Percentiles rank a stretch among this genome's conserved stretches.
Conservation (phyloP, 2,888 invertebrate genomes). For the Dryadula phaetusa region DNA sequence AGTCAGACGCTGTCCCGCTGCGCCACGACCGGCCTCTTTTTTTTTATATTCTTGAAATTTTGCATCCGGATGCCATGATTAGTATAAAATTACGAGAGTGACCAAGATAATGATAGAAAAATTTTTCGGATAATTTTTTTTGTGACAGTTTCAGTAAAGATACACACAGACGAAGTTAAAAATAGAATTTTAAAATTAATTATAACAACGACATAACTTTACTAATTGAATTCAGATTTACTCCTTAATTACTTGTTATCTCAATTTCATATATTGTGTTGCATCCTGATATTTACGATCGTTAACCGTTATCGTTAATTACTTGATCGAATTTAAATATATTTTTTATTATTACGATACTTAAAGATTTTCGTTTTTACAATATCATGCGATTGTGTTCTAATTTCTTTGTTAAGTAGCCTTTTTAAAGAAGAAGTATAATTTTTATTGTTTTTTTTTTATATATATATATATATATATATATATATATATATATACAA, state of each 20-base stretch:
- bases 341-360: slow-evolving; percentile 16
- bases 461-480: no score
- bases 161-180: neutral
- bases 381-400: neutral
- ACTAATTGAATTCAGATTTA: neutral
- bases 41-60: no score
- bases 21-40: no score
- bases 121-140: no score
- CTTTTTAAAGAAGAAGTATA: neutral
- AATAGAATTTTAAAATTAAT: neutral
- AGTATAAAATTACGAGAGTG: no score
- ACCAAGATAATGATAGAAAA: no score
- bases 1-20: no score
- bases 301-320: slow-evolving; percentile 26
- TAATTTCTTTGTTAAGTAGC: neutral
- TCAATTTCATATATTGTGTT: neutral
- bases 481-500: no score
- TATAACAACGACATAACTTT: slow-evolving; percentile 2
- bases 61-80: no score
- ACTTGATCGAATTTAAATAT: slow-evolving; percentile 21
- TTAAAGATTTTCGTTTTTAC: slow-evolving; percentile 14
- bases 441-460: neutral
- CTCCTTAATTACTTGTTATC: neutral
- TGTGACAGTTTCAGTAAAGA: no score
- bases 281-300: slow-evolving; percentile 19